phyloP scores from a whole-genome alignment of 2,888 invertebrate genomes.

The Pristionchus mayeri region DNA sequence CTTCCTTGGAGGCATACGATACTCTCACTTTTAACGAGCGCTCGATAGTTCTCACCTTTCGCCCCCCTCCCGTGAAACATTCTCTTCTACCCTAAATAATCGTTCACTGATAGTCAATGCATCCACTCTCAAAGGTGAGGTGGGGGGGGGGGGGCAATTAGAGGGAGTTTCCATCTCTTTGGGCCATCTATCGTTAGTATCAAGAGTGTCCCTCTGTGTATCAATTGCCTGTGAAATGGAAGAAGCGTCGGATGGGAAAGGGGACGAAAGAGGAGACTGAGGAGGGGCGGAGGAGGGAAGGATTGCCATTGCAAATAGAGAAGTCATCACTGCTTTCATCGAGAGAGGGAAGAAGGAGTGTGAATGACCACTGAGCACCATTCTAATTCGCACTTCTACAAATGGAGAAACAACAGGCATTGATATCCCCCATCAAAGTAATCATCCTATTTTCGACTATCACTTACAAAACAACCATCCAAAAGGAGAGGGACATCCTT shows the following conservation, averaged over 20 bases:
- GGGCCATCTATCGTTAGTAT: neutral
- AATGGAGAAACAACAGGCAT: no score
- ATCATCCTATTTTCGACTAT: no score
- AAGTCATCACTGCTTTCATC: neutral
- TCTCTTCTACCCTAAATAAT: neutral
- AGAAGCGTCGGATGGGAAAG: neutral
- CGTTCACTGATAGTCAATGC: neutral
- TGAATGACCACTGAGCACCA: neutral
- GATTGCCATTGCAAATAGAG: conserved; percentile 36
- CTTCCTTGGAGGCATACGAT: neutral
- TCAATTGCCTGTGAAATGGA: conserved; percentile 17
- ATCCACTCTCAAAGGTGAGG: no score
- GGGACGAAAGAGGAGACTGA: neutral
- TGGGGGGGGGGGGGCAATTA: neutral
- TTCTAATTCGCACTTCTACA: no score
- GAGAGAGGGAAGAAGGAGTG: neutral
- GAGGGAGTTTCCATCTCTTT: conserved; percentile 13
- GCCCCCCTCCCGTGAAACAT: neutral
- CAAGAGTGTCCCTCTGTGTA: neutral
- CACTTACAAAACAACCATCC: no score
- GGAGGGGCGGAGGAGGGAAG: conserved; percentile 2
- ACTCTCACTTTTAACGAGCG: neutral
- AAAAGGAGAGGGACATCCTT: no score
- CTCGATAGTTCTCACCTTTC: conserved; percentile 7
- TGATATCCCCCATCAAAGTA: no score